These are phyloP conservation scores for Polyommatus iphigenia DNA, from an alignment of 2,888 invertebrate genomes.

Conservation along the genomic window DNA sequence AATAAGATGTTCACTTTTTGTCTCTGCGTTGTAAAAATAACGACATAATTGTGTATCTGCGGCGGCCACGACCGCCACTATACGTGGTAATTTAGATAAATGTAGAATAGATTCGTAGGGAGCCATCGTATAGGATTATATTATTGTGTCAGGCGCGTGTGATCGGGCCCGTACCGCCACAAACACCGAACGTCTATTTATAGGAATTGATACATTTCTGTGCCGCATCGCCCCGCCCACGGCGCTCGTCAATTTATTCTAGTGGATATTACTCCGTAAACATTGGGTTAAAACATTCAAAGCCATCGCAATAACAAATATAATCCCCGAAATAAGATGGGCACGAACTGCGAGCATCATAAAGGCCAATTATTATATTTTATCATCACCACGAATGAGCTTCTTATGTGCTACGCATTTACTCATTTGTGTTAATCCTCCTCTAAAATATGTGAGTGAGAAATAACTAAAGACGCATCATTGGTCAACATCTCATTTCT, in stretches of 20 bases:
- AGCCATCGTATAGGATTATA: slow-evolving; percentile 7
- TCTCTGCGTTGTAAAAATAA: slow-evolving; percentile 10
- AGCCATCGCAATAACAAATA: slow-evolving; percentile 26
- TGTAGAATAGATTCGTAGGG: slow-evolving; percentile 20
- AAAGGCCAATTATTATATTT: not conserved
- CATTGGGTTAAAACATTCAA: slow-evolving; percentile 27
- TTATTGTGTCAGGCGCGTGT: slow-evolving; percentile 26
- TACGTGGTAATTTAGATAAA: slow-evolving; percentile 13
- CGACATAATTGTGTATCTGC: slow-evolving; percentile 6
- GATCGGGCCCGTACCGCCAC: slow-evolving; percentile 25
- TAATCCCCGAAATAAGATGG: slow-evolving; percentile 3
- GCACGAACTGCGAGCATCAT: not conserved
- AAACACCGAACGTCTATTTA: slow-evolving; percentile 31
- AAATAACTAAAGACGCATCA: slow-evolving; percentile 8
- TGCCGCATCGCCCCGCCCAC: slow-evolving; percentile 30
- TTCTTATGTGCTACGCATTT: not conserved
- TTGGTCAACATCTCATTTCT: slow-evolving; percentile 23
- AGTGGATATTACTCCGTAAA: slow-evolving; percentile 23
- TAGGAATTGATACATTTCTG: slow-evolving; percentile 31
- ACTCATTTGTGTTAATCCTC: not conserved
- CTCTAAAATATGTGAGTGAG: not conserved
- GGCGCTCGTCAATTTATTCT: slow-evolving; percentile 17
- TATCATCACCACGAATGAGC: not conserved
- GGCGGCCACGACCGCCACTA: not conserved
- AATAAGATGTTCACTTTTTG: slow-evolving; percentile 13